A percentile compares a stretch with the other conserved stretches of the same genome.
These are phyloP conservation scores for Arizona elegans DNA, from an alignment of 2,113 vertebrate species.

Conservation along the genomic window DNA sequence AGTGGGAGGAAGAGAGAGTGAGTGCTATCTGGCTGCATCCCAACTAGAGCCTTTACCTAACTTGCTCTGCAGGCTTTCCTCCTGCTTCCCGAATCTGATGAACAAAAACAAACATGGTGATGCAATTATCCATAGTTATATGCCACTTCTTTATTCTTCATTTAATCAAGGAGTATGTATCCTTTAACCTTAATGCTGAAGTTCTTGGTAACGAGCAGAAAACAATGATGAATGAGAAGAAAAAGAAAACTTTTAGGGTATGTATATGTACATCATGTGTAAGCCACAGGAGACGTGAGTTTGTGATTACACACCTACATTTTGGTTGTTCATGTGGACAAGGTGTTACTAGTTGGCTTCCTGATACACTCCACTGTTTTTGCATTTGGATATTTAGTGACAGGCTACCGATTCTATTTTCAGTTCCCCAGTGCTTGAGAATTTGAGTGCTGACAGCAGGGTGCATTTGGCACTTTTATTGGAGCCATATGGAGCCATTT, in stretches of 20 bases:
- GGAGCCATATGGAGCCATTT: conserved; percentile 30
- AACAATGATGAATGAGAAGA: background rate
- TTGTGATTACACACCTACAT: background rate
- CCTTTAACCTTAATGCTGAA: background rate
- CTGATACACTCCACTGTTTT: background rate
- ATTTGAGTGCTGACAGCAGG: conserved; percentile 18
- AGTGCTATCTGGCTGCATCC: background rate
- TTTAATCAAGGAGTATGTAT: background rate
- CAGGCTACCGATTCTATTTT: conserved; percentile 30
- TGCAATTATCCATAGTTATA: conserved; percentile 1
- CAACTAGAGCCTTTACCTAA: background rate
- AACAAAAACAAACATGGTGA: background rate
- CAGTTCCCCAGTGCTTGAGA: background rate
- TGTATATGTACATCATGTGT: background rate
- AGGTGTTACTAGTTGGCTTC: background rate
- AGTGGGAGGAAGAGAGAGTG: background rate
- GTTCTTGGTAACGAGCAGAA: background rate
- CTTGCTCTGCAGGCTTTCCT: conserved; percentile 1
- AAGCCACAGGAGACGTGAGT: background rate
- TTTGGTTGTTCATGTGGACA: background rate
- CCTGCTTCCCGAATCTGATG: background rate
- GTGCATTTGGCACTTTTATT: conserved; percentile 6
- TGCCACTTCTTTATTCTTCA: background rate
- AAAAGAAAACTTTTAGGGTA: background rate
- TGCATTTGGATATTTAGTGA: conserved; percentile 5